Percentiles rank a stretch among this genome's conserved stretches.
Evolutionary conservation across 2,888 invertebrate genomes (phyloP).

Genomic region (Drosophila phalerata): DNA sequence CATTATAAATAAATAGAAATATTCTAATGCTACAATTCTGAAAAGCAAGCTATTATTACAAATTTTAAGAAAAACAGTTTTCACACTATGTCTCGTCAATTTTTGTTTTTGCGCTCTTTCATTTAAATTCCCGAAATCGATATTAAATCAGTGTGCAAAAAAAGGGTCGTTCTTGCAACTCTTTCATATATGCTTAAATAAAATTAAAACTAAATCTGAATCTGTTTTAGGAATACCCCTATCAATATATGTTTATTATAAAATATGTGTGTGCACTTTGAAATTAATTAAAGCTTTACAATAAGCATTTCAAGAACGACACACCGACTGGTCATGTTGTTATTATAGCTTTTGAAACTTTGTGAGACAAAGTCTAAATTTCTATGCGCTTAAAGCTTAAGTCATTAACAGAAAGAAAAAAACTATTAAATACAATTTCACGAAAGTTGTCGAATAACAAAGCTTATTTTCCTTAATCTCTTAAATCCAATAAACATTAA

Average conservation of each 20-base stretch:
- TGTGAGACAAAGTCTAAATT: constrained; percentile 57
- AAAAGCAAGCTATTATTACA: too few species aligned
- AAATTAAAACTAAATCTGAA: too few species aligned
- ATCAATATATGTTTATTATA: background rate
- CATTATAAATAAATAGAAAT: too few species aligned
- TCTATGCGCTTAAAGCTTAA: constrained; percentile 74
- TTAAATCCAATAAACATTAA: background rate
- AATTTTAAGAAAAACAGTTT: too few species aligned
- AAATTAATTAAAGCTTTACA: constrained; percentile 40
- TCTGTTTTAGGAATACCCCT: background rate
- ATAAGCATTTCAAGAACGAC: constrained; percentile 13
- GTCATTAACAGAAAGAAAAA: constrained; percentile 14
- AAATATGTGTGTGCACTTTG: background rate
- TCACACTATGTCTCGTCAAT: too few species aligned
- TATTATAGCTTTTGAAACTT: constrained; percentile 59
- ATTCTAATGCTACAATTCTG: too few species aligned
- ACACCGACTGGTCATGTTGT: constrained; percentile 10
- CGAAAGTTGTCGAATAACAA: constrained; percentile 2
- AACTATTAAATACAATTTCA: background rate
- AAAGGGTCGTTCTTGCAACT: too few species aligned
- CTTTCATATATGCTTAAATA: too few species aligned
- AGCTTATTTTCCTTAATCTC: constrained; percentile 21
- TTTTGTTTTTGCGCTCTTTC: too few species aligned
- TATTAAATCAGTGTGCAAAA: too few species aligned
- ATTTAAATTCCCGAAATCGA: too few species aligned